These are phyloP conservation scores for Zosterops hypoxanthus DNA, from an alignment of 2,113 vertebrate species.

Conservation along the genomic window DNA sequence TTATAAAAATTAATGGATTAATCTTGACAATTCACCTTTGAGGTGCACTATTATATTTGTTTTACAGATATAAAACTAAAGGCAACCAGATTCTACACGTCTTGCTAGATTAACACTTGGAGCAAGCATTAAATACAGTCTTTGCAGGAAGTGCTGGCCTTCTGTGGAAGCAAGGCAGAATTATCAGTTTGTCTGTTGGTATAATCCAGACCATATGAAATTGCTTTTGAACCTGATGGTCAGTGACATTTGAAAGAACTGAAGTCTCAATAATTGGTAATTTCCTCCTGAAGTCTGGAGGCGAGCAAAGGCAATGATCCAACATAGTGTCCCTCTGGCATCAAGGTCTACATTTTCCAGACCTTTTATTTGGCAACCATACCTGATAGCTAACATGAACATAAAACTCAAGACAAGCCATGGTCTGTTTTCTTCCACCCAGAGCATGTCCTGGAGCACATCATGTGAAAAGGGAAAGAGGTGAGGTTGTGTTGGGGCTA, in stretches of 20 bases:
- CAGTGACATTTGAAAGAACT: neutral
- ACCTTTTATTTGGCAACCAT: neutral
- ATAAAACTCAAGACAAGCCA: neutral
- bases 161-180: neutral
- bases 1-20: slow-evolving; percentile 37
- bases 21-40: neutral
- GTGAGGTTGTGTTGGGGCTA: fast-evolving
- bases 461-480: neutral
- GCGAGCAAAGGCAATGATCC: neutral
- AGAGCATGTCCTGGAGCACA: neutral
- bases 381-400: neutral
- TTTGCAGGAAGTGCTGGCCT: neutral
- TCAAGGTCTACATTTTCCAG: neutral
- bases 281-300: neutral
- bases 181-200: neutral
- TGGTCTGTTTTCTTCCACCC: neutral
- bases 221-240: neutral
- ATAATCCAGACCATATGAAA: neutral
- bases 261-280: neutral
- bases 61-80: slow-evolving; percentile 8
- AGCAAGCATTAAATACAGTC: neutral
- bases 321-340: neutral
- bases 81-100: neutral
- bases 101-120: neutral
- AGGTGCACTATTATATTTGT: neutral